Evolutionary conservation across 2,888 invertebrate genomes (phyloP).

Genomic region (Neocrepidodera transversa): DNA sequence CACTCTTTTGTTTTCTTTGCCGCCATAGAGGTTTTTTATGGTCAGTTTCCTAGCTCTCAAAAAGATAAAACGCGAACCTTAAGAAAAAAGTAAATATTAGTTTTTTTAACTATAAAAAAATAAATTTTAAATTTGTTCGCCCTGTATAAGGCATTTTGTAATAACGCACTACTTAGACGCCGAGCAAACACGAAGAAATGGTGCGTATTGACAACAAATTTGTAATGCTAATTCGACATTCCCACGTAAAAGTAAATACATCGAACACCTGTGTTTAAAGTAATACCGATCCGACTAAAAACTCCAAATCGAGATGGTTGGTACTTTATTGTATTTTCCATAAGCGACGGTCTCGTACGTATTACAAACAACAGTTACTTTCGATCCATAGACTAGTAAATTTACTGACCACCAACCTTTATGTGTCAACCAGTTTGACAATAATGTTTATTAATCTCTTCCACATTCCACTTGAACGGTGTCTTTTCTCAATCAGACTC

Average conservation of each 20-base stretch:
- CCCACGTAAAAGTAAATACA: conserved; percentile 38
- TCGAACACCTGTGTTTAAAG: conserved; percentile 42
- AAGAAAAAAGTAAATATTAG: too few relatives aligned
- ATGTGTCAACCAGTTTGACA: conserved; percentile 44
- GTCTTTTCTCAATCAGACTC: conserved; percentile 23
- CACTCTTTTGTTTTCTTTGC: too few relatives aligned
- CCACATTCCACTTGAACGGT: conserved; percentile 41
- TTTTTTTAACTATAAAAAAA: too few relatives aligned
- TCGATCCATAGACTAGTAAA: conserved; percentile 43
- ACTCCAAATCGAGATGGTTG: conserved; percentile 40
- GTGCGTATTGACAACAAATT: conserved; percentile 35
- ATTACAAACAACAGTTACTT: conserved; percentile 40
- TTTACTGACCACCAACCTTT: conserved; percentile 47
- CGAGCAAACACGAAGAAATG: conserved; percentile 16
- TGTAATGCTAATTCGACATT: conserved; percentile 42
- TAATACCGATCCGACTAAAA: conserved; percentile 36
- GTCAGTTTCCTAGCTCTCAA: too few relatives aligned
- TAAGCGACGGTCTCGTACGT: conserved; percentile 36
- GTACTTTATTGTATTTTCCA: conserved; percentile 42
- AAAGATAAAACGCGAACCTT: too few relatives aligned
- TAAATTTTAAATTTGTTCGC: too few relatives aligned
- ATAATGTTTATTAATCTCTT: conserved; percentile 51
- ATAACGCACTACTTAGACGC: conserved; percentile 12
- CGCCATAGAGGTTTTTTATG: too few relatives aligned
- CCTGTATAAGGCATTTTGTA: conserved; percentile 2